Evolutionary conservation across 2,113 vertebrate species (phyloP).

Genomic region (Scartelaos histophorus): DNA sequence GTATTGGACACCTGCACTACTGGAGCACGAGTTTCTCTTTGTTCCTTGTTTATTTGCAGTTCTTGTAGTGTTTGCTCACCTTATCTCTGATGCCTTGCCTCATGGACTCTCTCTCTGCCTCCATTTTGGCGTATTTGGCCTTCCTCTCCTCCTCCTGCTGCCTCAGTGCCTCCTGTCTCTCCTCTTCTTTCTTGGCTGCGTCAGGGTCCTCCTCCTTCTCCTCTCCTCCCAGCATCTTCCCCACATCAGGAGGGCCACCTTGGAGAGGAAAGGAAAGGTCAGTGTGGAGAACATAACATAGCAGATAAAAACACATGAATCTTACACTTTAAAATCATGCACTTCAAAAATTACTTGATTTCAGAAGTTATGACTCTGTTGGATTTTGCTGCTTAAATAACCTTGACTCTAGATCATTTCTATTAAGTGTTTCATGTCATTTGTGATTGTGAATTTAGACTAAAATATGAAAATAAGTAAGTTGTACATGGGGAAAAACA

Average conservation of each 20-base stretch:
- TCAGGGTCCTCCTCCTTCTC: constrained; percentile 97
- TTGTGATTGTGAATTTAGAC: background rate
- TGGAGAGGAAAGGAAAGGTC: constrained; percentile 5
- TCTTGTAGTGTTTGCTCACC: constrained; percentile 69
- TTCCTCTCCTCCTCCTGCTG: constrained; percentile 98
- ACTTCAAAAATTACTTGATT: background rate
- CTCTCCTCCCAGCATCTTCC: constrained; percentile 97
- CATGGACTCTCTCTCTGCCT: constrained; percentile 93
- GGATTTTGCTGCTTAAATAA: background rate
- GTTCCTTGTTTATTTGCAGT: background rate
- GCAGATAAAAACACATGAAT: background rate
- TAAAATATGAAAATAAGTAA: background rate
- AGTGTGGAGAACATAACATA: background rate
- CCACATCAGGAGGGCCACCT: constrained; percentile 95
- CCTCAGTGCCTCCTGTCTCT: constrained; percentile 92
- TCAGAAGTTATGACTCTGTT: background rate
- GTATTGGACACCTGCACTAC: background rate
- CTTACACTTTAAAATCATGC: background rate
- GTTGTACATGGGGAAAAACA: background rate
- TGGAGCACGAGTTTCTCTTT: background rate
- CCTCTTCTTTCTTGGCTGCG: constrained; percentile 95
- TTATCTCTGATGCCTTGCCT: constrained; percentile 98
- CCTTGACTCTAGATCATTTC: background rate
- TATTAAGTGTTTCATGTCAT: background rate
- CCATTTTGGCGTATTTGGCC: constrained; percentile 96